Base-by-base conservation (phyloP, 2,888 invertebrate genomes). In the Anarsia innoxiella region DNA sequence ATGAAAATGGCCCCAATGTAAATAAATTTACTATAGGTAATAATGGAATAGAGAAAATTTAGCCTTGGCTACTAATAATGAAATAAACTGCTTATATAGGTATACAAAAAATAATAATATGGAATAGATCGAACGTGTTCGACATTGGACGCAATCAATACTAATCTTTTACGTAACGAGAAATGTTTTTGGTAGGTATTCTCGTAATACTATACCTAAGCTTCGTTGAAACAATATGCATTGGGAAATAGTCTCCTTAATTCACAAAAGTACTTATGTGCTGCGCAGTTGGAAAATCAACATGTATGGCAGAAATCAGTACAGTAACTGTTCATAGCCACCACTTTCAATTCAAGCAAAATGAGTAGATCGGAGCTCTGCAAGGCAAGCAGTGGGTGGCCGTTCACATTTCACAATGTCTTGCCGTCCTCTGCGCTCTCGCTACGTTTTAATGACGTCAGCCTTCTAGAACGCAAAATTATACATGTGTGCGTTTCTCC, bases 401-500 rank as follows among this genome's bases (percentile, higher is more conserved):
- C 77, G 76, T 79, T 80, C 84, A 82, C 83, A 83, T 83, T 83
- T 83, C 84, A 83, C 84, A 84, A 83, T 77, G 70, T 72, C 75
- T 76, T 66, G 75, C 67, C 65, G 65, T 62, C 74, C 64, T 66
- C 64, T 68, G 74, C 70, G 76, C 68, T 73, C 69, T 64, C 57
- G 65, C 63, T 51, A 56, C 62, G 53, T 53, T 53, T 63, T 62
- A 59, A 78, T 83, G 84, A 84, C 84, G 83, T 83, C 82, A 82
- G 62, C 70, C 71, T 79, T 80, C 80, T 80, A 80, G 79, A 82
- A 79, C 68, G 65, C 70, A 66, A 66, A 71, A 62, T 63, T 69
- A 70, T 63, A 61, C 60, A 48, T 63, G 62, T 62, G 63, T 59
- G 38, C 55, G 49, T 53, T 53, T 55, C 71, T 74, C 48, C 68